These are phyloP conservation scores for Myotis planiceps DNA, from an alignment of 2,797 vertebrate genomes.

Conservation along the genomic window DNA sequence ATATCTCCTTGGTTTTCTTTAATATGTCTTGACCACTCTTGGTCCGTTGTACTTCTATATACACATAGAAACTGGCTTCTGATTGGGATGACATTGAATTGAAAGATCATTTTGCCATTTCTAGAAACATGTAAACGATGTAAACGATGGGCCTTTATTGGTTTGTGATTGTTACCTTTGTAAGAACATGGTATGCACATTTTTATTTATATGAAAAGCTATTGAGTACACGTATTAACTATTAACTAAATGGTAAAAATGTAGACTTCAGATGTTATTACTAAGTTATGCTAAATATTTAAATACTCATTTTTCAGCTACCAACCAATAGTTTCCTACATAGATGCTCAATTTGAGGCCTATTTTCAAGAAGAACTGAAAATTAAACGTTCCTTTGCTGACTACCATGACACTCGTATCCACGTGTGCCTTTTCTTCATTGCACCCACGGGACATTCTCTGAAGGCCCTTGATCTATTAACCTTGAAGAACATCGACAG, in stretches of 20 bases:
- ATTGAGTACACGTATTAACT: background rate
- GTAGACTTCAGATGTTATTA: background rate
- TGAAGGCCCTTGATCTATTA: conserved; percentile 95
- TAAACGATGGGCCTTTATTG: background rate
- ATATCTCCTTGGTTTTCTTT: background rate
- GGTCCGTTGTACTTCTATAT: background rate
- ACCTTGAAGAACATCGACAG: conserved; percentile 96
- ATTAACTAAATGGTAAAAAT: background rate
- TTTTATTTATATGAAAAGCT: background rate
- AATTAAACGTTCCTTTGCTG: conserved; percentile 94
- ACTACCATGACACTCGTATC: conserved; percentile 94
- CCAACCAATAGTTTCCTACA: conserved; percentile 95
- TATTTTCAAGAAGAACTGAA: conserved; percentile 97
- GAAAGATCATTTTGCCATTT: background rate
- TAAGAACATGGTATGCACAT: background rate
- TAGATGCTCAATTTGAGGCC: conserved; percentile 96
- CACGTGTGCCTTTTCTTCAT: conserved; percentile 98
- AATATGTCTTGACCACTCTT: background rate
- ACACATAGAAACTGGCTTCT: background rate
- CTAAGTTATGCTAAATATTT: background rate
- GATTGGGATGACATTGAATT: background rate
- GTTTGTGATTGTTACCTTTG: background rate
- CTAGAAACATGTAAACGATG: background rate
- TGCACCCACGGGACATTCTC: conserved; percentile 94
- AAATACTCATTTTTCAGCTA: conserved; percentile 86